These are phyloP conservation scores for Porites evermanni DNA, from an alignment of 92 coral and sea anemone species.

Conservation along the genomic window DNA sequence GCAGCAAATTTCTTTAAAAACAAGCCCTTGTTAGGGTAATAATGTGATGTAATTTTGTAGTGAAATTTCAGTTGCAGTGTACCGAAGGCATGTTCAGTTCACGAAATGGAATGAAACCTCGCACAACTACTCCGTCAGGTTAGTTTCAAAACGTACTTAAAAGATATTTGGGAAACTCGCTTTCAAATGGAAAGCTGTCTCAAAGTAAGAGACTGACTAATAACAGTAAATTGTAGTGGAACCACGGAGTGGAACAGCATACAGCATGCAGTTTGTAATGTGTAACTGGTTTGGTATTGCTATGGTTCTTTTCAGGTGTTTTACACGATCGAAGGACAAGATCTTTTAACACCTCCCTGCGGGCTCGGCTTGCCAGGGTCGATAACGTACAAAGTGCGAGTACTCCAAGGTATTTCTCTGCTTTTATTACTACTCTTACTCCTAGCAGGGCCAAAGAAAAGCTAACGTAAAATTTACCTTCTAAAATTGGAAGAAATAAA, in stretches of 20 bases:
- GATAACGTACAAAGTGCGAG: neutral
- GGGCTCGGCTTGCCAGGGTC: constrained; percentile 30
- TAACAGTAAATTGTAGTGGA: no score
- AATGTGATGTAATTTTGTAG: no score
- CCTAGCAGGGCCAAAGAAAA: neutral
- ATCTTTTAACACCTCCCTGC: constrained; percentile 49
- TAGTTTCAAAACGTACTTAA: neutral
- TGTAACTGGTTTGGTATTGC: neutral
- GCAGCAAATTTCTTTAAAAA: no score
- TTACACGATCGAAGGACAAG: constrained; percentile 68
- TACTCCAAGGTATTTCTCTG: constrained; percentile 9
- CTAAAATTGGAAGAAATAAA: no score
- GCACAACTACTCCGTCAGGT: constrained; percentile 59
- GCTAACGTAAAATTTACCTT: no score
- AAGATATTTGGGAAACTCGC: no score
- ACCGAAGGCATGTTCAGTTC: constrained; percentile 20
- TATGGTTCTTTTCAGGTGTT: constrained; percentile 41
- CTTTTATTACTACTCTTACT: neutral
- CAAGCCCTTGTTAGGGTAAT: no score
- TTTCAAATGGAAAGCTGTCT: no score
- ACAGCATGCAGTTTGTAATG: neutral
- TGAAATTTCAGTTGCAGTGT: constrained; percentile 31
- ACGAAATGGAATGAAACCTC: constrained; percentile 48
- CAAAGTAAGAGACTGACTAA: no score
- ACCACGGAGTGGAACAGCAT: neutral